A percentile compares a stretch with the other conserved stretches of the same genome.
Evolutionary conservation across 2,888 invertebrate species (phyloP).

Genomic region (Cabera pusaria): DNA sequence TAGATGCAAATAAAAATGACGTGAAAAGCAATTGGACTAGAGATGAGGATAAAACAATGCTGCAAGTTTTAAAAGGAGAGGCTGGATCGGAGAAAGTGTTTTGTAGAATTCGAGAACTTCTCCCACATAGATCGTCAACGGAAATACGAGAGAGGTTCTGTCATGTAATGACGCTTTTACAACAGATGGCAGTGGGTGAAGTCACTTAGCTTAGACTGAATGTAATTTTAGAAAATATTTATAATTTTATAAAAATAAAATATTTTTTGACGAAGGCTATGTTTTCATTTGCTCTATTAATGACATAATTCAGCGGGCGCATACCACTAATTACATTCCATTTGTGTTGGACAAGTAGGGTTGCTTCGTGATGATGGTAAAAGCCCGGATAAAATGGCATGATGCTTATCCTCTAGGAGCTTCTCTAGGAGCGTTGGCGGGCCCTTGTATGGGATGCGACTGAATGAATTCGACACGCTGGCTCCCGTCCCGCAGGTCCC

Average conservation of each 20-base stretch:
- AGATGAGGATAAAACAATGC: conserved; percentile 91
- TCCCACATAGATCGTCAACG: conserved; percentile 79
- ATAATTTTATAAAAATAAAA: conserved; percentile 69
- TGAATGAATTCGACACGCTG: no score
- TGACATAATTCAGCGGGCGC: no score
- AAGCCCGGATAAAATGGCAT: no score
- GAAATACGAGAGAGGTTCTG: conserved; percentile 85
- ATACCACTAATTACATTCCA: no score
- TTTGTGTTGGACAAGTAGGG: no score
- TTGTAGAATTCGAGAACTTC: conserved; percentile 74
- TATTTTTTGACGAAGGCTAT: conserved; percentile 32
- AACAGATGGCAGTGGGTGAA: conserved; percentile 82
- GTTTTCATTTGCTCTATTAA: no score
- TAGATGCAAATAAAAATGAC: conserved; percentile 38
- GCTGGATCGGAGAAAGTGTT: conserved; percentile 86
- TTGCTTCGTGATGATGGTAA: no score
- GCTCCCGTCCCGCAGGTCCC: no score
- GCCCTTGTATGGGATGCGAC: no score
- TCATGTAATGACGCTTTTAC: conserved; percentile 84
- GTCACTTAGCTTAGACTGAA: conserved; percentile 61
- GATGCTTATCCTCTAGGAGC: no score
- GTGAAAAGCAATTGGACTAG: conserved; percentile 85
- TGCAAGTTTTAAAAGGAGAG: conserved; percentile 89
- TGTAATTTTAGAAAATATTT: conserved; percentile 56
- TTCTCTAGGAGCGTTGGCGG: no score